A percentile compares a stretch with the other conserved stretches of the same genome.
phyloP scores from a whole-genome alignment of 2,113 vertebrate species.

The Lagopus muta region DNA sequence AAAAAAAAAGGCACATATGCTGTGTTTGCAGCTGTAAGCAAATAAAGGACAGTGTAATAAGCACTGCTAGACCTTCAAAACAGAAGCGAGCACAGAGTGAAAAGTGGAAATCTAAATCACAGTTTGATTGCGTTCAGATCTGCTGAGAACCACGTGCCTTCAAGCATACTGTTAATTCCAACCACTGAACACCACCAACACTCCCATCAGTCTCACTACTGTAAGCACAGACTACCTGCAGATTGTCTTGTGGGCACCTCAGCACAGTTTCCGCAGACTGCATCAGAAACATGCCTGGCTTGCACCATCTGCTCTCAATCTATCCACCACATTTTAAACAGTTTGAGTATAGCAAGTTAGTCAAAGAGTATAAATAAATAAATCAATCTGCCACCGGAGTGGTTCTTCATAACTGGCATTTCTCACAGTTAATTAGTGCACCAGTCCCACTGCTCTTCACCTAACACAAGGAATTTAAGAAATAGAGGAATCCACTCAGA shows the following conservation, averaged over 20 bases:
- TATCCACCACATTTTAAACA: background rate
- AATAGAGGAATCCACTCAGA: background rate
- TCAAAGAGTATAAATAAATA: background rate
- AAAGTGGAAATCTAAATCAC: background rate
- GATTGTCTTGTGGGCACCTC: background rate
- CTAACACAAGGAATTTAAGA: background rate
- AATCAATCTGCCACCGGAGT: background rate
- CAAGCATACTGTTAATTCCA: background rate
- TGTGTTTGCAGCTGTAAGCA: background rate
- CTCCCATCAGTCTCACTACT: background rate
- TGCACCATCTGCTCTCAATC: background rate
- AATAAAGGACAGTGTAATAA: background rate
- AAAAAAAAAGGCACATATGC: background rate
- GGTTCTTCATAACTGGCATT: background rate
- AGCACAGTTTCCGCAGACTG: background rate
- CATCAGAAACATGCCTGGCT: background rate
- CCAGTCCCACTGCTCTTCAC: background rate
- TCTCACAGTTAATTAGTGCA: background rate
- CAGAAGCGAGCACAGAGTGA: background rate
- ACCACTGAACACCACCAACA: background rate
- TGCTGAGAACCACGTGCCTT: background rate
- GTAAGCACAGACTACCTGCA: fast-evolving
- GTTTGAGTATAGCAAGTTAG: background rate
- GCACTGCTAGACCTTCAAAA: background rate
- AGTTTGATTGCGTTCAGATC: background rate